These are phyloP conservation scores for Protomyctophum bolini DNA, from an alignment of 2,113 vertebrate species.

Conservation along the genomic window DNA sequence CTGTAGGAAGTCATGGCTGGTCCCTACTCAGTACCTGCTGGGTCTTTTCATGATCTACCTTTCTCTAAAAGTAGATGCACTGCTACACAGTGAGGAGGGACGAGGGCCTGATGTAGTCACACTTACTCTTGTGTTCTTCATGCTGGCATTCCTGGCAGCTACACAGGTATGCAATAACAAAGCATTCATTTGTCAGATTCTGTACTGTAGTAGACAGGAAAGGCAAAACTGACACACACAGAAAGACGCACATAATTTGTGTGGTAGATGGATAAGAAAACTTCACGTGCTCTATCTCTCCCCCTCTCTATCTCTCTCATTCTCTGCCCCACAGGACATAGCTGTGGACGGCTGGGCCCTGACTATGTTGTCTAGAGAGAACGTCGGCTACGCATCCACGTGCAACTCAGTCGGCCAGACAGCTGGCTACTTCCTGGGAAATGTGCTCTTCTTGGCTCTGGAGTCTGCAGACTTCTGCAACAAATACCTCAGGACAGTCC, in stretches of 20 bases:
- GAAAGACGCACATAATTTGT: too few species aligned
- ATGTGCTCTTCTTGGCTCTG: conserved; percentile 95
- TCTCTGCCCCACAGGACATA: conserved; percentile 79
- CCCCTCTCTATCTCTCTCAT: not conserved
- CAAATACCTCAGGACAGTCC: conserved; percentile 89
- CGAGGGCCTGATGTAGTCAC: conserved; percentile 82
- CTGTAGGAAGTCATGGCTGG: conserved; percentile 94
- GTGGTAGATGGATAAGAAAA: too few species aligned
- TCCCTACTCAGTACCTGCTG: conserved; percentile 94
- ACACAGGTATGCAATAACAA: conserved; percentile 81
- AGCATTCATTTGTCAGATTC: too few species aligned
- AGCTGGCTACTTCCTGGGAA: conserved; percentile 96
- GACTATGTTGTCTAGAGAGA: conserved; percentile 95
- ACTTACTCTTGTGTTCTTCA: conserved; percentile 90
- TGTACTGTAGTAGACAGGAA: not conserved
- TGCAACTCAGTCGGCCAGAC: conserved; percentile 99
- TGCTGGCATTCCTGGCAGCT: conserved; percentile 96
- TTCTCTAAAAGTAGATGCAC: conserved; percentile 82
- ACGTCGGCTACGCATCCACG: conserved; percentile 97
- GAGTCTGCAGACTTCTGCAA: conserved; percentile 97
- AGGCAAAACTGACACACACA: not conserved
- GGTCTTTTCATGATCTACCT: conserved; percentile 97
- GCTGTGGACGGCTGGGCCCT: conserved; percentile 98
- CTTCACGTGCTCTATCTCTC: not conserved
- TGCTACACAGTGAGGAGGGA: conserved; percentile 79